Evolutionary conservation across 2,888 invertebrate genomes (phyloP), one percentile per base, ranked within the genome.

Genomic region (Scaptomyza reducta): DNA sequence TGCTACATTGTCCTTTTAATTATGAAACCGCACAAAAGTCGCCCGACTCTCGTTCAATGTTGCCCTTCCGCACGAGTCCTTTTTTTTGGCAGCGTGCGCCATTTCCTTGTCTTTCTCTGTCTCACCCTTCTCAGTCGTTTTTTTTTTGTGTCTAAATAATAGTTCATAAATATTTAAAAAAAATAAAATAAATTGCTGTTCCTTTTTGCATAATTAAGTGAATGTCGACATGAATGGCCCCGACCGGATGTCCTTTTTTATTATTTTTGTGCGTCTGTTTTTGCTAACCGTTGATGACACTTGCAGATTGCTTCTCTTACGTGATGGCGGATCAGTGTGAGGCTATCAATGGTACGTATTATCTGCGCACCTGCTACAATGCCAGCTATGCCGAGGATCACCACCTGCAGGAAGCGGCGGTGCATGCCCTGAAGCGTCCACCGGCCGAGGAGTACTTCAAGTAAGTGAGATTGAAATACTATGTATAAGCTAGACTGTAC

Each of bases 401-500:
- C 79, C 94, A 95, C 73, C 93, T 94, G 56, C 92, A 92, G 1
- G 92, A 92, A 33, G 76, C 94, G 74, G 94, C 94, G 6, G 92
- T 94, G 31, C 92, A 92, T 53, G 94, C 93, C 6, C 88, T 94
- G 10, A 93, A 94, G 57, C 93, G 93, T 64, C 95, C 95, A 42
- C 95, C 95, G 2, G 95, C 95, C 41, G 95, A 95, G 89, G 95
- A 95, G 90, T 95, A 95, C 89, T 95, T 95, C 88, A 94, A 94
- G 95, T 95, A 89, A 93, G 93, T 82, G n/a, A 3, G 7, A 27
- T 6, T 7, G 3, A 22, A 22, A 22, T 22, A 22, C 22, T 22
- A 4, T 22, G 3, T 4, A 22, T 22, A 2, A 22, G 22, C 22
- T 22, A 22, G 22, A 22, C 5, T 3, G 5, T 22, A 22, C n/a